Evolutionary conservation across 2,113 vertebrate genomes (phyloP).

Genomic region (Charina bottae): DNA sequence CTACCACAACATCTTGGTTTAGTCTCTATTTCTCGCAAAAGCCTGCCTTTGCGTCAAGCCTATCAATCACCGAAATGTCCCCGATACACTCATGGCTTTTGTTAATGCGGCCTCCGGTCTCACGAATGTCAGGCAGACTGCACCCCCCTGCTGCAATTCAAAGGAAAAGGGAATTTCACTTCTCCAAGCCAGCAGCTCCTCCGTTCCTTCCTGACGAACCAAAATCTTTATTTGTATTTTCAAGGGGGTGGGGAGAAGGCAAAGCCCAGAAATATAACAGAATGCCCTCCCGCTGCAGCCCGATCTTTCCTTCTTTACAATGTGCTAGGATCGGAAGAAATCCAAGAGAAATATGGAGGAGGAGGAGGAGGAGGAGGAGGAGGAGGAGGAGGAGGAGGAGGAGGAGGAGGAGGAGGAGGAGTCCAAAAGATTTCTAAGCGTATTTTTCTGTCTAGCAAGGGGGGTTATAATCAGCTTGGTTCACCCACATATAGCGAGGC

Average conservation of each 20-base stretch:
- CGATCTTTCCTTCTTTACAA: conserved; percentile 10
- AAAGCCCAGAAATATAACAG: neutral
- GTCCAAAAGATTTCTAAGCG: too few relatives aligned
- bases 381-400: too few relatives aligned
- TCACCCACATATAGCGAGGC: neutral
- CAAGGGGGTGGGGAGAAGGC: neutral
- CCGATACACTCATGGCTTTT: conserved; percentile 56
- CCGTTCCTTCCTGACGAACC: conserved; percentile 29
- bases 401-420: too few relatives aligned
- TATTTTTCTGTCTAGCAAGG: neutral
- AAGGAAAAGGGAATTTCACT: conserved; percentile 37
- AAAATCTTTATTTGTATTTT: conserved; percentile 22
- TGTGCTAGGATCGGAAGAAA: neutral
- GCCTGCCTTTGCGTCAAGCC: conserved; percentile 34
- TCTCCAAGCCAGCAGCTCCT: neutral
- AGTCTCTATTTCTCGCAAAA: conserved; percentile 36
- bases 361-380: too few relatives aligned
- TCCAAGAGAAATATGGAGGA: neutral
- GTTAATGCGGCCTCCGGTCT: conserved; percentile 48
- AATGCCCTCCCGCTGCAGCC: neutral
- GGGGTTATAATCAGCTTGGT: neutral
- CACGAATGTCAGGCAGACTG: conserved; percentile 48
- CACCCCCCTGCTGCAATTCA: conserved; percentile 27
- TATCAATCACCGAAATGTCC: conserved; percentile 42
- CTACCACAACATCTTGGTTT: conserved; percentile 23